phyloP scores from a whole-genome alignment of 2,797 vertebrate species.

The Myotis myotis region DNA sequence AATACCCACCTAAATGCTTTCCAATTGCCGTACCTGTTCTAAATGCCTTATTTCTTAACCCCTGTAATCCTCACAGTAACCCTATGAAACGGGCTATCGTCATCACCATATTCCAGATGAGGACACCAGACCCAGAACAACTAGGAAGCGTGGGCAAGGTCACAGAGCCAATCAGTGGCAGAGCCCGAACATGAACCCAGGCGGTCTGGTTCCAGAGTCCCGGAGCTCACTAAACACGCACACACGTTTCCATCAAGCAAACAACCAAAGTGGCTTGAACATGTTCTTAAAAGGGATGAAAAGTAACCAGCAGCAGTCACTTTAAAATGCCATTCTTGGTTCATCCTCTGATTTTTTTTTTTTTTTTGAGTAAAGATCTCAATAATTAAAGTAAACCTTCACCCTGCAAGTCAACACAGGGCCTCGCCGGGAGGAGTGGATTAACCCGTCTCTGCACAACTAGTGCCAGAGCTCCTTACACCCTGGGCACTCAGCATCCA shows the following conservation, averaged over 20 bases:
- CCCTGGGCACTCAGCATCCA: fast-evolving
- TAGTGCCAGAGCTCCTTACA: neutral
- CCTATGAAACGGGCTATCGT: neutral
- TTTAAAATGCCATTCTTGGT: neutral
- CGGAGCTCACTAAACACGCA: neutral
- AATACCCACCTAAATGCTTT: neutral
- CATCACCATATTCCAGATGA: neutral
- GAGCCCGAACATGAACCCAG: neutral
- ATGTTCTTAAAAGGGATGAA: neutral
- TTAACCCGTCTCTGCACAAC: neutral
- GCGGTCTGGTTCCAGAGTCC: neutral
- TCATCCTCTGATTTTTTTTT: neutral
- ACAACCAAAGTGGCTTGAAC: neutral
- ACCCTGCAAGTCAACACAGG: neutral
- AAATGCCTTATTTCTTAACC: neutral
- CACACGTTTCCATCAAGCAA: neutral
- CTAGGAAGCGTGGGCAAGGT: neutral
- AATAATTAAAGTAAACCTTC: conserved; percentile 20
- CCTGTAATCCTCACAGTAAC: neutral
- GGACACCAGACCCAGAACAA: neutral
- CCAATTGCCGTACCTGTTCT: neutral
- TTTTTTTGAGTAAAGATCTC: conserved; percentile 10
- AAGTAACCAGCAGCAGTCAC: neutral
- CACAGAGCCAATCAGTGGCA: neutral
- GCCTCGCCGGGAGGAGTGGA: neutral